Conservation (phyloP, 2,113 vertebrate genomes). For the Myotis lucifugus region DNA sequence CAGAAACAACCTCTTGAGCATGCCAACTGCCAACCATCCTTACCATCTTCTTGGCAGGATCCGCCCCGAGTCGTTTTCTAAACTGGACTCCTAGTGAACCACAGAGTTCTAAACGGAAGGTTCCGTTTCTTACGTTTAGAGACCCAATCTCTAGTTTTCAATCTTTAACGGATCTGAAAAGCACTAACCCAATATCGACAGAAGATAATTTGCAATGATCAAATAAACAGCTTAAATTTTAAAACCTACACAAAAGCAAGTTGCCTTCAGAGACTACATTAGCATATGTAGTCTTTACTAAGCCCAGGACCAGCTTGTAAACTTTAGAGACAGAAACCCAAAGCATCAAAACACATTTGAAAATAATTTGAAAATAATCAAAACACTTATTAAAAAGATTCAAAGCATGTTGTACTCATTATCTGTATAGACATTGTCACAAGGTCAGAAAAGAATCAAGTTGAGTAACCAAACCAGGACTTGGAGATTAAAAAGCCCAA, state of each 20-base stretch:
- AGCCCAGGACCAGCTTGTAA: neutral
- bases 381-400: constrained; percentile 4
- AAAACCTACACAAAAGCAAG: neutral
- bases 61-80: neutral
- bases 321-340: neutral
- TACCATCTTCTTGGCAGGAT: neutral
- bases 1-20: constrained; percentile 20
- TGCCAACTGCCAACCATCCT: neutral
- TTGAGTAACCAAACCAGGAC: neutral
- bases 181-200: neutral
- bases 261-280: neutral
- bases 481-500: neutral
- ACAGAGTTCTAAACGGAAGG: neutral
- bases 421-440: neutral
- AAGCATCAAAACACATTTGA: neutral
- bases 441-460: neutral
- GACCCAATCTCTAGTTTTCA: neutral
- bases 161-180: neutral
- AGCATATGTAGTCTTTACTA: neutral
- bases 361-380: constrained; percentile 22
- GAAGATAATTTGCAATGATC: neutral
- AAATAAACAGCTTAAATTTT: neutral
- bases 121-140: neutral
- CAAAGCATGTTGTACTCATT: neutral
- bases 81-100: neutral